Evolutionary conservation across 2,888 invertebrate species (phyloP).

Genomic region (Eilema griseolum): DNA sequence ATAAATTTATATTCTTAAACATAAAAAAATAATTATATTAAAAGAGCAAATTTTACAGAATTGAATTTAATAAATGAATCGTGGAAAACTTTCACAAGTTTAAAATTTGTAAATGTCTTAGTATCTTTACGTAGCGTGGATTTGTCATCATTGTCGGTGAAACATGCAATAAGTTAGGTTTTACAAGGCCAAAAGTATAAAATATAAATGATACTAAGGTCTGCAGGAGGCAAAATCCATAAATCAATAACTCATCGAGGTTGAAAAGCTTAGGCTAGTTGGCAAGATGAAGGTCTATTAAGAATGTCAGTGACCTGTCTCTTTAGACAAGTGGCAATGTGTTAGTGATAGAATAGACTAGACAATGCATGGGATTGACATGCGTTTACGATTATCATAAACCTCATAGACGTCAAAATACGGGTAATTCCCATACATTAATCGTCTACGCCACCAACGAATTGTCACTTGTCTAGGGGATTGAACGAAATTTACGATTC

Average conservation of each 20-base stretch:
- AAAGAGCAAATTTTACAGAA: background rate
- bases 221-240: background rate
- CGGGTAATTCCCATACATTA: no score
- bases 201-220: background rate
- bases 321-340: no score
- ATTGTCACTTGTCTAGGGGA: no score
- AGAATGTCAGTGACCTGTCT: background rate
- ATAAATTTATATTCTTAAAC: no score
- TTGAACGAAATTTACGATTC: no score
- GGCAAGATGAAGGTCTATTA: background rate
- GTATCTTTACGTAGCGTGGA: background rate
- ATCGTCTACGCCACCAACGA: no score
- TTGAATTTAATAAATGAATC: background rate
- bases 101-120: background rate
- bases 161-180: slow-evolving; percentile 14
- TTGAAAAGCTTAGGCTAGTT: background rate
- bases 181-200: slow-evolving; percentile 3
- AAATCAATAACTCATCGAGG: slow-evolving; percentile 10
- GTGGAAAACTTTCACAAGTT: background rate
- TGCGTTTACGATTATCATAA: no score
- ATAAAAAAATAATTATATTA: no score
- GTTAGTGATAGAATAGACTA: no score
- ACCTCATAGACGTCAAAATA: no score
- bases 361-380: no score
- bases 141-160: slow-evolving; percentile 3